A percentile compares a stretch with the other conserved stretches of the same genome.
Conservation (phyloP, 2,888 invertebrate genomes). For the Tetropium fuscum region DNA sequence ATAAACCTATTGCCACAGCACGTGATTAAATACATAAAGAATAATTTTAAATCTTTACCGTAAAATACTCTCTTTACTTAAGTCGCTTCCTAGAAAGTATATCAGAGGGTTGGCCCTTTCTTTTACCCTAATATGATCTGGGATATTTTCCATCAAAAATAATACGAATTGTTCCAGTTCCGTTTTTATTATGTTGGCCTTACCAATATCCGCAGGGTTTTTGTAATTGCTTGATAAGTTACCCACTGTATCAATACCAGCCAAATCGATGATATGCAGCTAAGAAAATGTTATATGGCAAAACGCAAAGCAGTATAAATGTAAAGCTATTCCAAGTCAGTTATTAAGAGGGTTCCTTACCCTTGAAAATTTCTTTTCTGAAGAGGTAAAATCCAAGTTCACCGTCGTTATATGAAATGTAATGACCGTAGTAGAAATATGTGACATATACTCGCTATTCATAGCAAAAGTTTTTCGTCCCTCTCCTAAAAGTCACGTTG, state of each 20-base stretch:
- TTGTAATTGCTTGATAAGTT: conserved; percentile 57
- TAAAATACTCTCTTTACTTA: conserved; percentile 58
- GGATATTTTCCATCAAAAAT: conserved; percentile 47
- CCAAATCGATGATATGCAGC: conserved; percentile 66
- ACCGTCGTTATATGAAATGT: conserved; percentile 60
- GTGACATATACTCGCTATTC: conserved; percentile 56
- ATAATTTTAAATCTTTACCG: conserved; percentile 53
- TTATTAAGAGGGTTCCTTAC: conserved; percentile 27
- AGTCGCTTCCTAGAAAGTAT: conserved; percentile 60
- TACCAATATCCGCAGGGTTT: conserved; percentile 57
- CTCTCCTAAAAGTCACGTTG: conserved; percentile 56
- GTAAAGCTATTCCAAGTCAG: not conserved
- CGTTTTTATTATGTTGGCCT: conserved; percentile 63
- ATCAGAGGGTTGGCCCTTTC: conserved; percentile 60
- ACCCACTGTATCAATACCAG: conserved; percentile 62
- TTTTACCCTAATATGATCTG: conserved; percentile 47
- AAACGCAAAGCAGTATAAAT: not conserved
- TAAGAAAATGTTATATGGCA: too few relatives aligned
- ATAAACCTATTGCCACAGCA: conserved; percentile 57
- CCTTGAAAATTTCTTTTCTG: conserved; percentile 36
- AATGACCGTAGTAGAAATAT: conserved; percentile 61
- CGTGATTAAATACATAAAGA: not conserved
- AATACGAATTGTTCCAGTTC: conserved; percentile 63
- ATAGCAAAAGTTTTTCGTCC: conserved; percentile 56
- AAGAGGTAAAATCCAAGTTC: conserved; percentile 49